Conservation (phyloP, 2,797 vertebrate species). For the Argentina silus region DNA sequence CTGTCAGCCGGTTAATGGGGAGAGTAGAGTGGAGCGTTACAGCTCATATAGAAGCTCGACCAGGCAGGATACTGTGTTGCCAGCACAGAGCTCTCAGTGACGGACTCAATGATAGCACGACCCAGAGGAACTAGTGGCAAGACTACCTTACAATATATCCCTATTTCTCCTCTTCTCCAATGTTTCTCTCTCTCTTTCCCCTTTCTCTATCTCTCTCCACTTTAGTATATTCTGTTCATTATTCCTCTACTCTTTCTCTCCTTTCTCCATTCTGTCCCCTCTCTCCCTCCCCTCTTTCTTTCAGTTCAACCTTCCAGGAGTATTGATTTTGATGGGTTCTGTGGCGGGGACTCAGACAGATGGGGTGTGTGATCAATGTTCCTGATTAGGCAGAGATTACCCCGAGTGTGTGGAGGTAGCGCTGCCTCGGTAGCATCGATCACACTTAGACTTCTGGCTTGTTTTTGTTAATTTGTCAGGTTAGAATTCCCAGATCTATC, state of each 20-base stretch:
- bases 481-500: constrained; percentile 54
- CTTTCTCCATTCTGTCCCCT: constrained; percentile 14
- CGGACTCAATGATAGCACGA: not conserved
- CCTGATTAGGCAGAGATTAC: constrained; percentile 69
- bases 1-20: constrained; percentile 84
- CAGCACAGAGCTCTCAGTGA: not conserved
- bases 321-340: constrained; percentile 54
- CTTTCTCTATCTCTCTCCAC: not conserved
- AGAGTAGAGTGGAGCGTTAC: constrained; percentile 63
- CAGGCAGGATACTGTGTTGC: not conserved
- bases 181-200: no score
- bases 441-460: constrained; percentile 36
- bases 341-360: constrained; percentile 55
- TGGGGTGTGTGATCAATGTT: constrained; percentile 70
- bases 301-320: constrained; percentile 29
- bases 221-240: not conserved
- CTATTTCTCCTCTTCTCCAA: no score
- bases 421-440: constrained; percentile 44
- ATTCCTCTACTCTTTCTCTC: not conserved
- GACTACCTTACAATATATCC: not conserved
- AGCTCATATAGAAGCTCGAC: constrained; percentile 19
- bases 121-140: not conserved
- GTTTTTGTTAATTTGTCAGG: constrained; percentile 65
- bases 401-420: constrained; percentile 1
- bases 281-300: constrained; percentile 32